Evolutionary conservation across 2,797 vertebrate genomes (phyloP).

Genomic region (Galagoides demidoff): DNA sequence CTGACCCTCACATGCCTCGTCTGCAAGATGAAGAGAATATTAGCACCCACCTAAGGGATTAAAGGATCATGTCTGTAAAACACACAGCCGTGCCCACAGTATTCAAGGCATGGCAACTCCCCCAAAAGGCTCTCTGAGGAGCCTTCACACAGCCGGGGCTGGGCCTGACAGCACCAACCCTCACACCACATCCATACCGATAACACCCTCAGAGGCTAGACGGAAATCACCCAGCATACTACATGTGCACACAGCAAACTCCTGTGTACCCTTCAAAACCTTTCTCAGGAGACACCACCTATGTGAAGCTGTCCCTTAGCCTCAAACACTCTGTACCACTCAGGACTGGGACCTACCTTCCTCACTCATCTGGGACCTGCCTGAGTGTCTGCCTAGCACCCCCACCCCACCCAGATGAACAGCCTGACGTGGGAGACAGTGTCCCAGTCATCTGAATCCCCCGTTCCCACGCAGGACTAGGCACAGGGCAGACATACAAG

Average conservation of each 20-base stretch:
- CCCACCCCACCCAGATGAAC: not conserved
- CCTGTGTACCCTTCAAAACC: not conserved
- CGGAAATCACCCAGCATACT: not conserved
- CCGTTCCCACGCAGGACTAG: not conserved
- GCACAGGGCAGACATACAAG: not conserved
- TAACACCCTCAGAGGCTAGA: not conserved
- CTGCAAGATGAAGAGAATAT: not conserved
- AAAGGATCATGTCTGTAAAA: not conserved
- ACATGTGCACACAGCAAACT: not conserved
- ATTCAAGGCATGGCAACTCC: too few species aligned
- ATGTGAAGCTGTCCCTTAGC: not conserved
- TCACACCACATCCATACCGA: not conserved
- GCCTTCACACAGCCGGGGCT: not conserved
- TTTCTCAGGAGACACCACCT: not conserved
- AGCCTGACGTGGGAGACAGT: not conserved
- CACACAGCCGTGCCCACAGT: fast-evolving
- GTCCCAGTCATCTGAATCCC: not conserved
- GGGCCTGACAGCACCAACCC: not conserved
- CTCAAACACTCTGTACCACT: not conserved
- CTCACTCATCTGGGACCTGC: not conserved
- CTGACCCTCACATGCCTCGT: not conserved
- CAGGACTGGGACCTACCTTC: not conserved
- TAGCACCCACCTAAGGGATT: not conserved
- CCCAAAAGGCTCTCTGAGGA: not conserved
- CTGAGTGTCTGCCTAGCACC: not conserved